Conservation (phyloP, 2,113 vertebrate genomes). For the Eclectus roratus region DNA sequence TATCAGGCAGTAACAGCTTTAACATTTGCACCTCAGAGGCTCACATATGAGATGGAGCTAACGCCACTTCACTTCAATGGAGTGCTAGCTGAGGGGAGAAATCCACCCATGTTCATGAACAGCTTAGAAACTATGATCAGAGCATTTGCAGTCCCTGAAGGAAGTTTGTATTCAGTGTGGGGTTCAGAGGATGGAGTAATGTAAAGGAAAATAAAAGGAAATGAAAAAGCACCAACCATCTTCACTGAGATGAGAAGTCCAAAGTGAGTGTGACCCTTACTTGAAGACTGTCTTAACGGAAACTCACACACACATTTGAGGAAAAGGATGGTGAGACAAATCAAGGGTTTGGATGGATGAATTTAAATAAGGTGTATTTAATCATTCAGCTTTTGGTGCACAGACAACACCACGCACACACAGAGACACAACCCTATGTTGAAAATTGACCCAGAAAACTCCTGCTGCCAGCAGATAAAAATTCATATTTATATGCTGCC, state of each 20-base stretch:
- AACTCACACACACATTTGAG: neutral
- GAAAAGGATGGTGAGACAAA: neutral
- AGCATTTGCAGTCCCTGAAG: neutral
- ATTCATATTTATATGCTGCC: neutral
- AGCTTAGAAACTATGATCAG: neutral
- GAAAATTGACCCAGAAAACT: neutral
- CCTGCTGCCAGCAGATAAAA: neutral
- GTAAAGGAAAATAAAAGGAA: neutral
- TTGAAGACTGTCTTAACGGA: neutral
- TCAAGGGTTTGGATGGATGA: neutral
- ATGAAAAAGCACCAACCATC: neutral
- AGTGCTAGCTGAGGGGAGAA: neutral
- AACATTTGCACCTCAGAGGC: neutral
- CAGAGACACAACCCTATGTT: neutral
- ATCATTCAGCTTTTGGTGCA: neutral
- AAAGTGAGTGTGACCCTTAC: neutral
- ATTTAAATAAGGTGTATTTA: neutral
- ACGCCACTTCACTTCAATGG: neutral
- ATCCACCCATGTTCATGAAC: neutral
- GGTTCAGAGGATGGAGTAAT: neutral
- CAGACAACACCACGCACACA: neutral
- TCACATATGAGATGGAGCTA: accelerated
- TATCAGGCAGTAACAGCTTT: neutral
- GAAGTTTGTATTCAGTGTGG: neutral
- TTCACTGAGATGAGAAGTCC: neutral